Base-by-base conservation (phyloP, 2,113 vertebrate species). In the Centropus bengalensis region DNA sequence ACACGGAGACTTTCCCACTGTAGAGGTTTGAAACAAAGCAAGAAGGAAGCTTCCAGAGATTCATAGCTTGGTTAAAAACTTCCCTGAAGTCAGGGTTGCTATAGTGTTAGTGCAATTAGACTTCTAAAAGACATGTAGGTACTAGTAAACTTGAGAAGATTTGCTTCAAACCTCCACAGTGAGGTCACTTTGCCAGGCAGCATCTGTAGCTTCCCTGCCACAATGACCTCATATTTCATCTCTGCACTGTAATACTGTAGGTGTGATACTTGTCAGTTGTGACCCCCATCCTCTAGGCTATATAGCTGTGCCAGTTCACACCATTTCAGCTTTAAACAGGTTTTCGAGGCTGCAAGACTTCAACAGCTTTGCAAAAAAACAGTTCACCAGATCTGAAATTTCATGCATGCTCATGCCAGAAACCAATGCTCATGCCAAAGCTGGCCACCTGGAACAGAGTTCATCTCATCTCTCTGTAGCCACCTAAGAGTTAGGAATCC, bases 1-100 rank as follows among this genome's bases (percentile, higher is more conserved):
- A 94, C 63, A 66, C 54, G 49, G 66, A 91, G 45, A 13, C 8
- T 82, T 86, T 86, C 91, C 44, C 85, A 49, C 60, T 88, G 56
- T 5, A 16, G 67, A 75, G 42, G 38, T 73, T 4, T 80, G 71
- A 92, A 88, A 67, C 55, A 51, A 56, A 81, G 83, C 58, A 51
- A 80, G 73, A 54, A 83, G 56, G 56, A 96, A 94, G 23, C 60
- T 94, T 88, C 91, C 76, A 96, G 88, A 91, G 85, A 78, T 64
- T 89, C 81, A 33, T 28, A 54, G 33, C 19, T 30, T 26, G 68
- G 68, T 88, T 78, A 82, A 59, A 94, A 77, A 40, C 68, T 88
- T 86, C 94, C 86, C 91, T 84, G 91, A 60, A 94, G 91, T 88
- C 80, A 96, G 44, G 63, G 69, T 28, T 96, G 86, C 73, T 70